phyloP scores from a whole-genome alignment of 1,140 invertebrate species.

The Lethocerus indicus region DNA sequence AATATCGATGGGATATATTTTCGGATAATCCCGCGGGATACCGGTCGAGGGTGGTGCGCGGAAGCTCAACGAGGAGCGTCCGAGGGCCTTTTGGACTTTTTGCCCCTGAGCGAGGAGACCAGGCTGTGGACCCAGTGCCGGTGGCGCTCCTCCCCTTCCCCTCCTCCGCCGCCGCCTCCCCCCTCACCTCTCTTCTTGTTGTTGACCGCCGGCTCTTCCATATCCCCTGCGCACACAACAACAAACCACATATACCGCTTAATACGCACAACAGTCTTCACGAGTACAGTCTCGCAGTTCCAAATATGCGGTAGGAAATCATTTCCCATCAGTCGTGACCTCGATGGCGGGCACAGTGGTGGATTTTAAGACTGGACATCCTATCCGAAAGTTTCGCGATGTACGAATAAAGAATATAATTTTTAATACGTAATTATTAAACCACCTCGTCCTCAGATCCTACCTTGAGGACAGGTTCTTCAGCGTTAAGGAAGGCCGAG shows the following conservation, averaged over 20 bases:
- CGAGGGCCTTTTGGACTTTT: slow-evolving; percentile 8
- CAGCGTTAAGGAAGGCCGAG: no score
- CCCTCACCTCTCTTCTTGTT: slow-evolving; percentile 12
- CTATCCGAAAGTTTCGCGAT: no score
- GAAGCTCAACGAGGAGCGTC: no score
- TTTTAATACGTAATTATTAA: no score
- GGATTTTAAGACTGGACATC: not conserved
- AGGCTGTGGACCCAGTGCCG: slow-evolving; percentile 10
- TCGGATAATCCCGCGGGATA: no score
- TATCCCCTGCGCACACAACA: slow-evolving; percentile 2
- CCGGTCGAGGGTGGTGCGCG: no score
- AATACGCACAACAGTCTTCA: not conserved
- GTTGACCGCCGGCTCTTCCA: slow-evolving; percentile 9
- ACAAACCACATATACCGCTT: not conserved
- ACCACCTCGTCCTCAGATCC: no score
- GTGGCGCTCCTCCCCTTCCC: slow-evolving; percentile 2
- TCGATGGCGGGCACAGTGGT: not conserved
- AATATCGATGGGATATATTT: no score
- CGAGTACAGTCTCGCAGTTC: not conserved
- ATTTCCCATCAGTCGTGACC: not conserved
- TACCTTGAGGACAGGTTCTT: no score
- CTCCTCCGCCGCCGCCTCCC: not conserved
- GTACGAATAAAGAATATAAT: no score
- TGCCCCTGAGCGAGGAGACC: slow-evolving; percentile 11
- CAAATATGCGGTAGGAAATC: not conserved